A percentile compares a stretch with the other conserved stretches of the same genome.
These are phyloP conservation scores for Metallyticus violacea DNA, from an alignment of 2,888 invertebrate species.

Conservation along the genomic window DNA sequence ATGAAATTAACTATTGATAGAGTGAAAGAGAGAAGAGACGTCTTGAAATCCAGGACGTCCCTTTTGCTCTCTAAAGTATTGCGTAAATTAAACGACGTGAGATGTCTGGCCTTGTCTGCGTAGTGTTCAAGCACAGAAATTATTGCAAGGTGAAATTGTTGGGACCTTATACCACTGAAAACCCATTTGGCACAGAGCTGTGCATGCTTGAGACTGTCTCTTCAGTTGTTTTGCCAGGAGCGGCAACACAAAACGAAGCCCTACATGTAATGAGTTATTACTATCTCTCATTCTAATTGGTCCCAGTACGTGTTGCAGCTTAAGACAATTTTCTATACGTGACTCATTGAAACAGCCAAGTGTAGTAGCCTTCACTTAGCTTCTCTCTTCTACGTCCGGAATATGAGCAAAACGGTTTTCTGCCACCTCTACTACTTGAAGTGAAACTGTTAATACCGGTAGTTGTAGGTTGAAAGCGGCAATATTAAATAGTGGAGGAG, in stretches of 20 bases:
- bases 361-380: not conserved
- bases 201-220: not conserved
- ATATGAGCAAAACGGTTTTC: not conserved
- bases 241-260: not conserved
- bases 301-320: not conserved
- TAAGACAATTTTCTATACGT: not conserved
- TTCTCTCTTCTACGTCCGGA: too few species aligned
- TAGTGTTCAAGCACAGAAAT: too few species aligned
- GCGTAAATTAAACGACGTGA: too few species aligned
- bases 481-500: not conserved
- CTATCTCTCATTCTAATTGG: not conserved
- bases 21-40: too few species aligned
- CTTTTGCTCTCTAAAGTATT: too few species aligned
- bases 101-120: too few species aligned
- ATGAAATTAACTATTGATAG: too few species aligned
- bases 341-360: not conserved
- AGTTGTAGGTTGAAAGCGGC: not conserved
- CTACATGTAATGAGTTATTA: not conserved
- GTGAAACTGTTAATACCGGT: too few species aligned
- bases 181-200: not conserved
- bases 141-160: too few species aligned
- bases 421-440: not conserved
- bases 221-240: not conserved
- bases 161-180: not conserved
- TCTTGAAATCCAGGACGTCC: too few species aligned